phyloP scores from a whole-genome alignment of 2,888 invertebrate species.

The Hemithea aestivaria region DNA sequence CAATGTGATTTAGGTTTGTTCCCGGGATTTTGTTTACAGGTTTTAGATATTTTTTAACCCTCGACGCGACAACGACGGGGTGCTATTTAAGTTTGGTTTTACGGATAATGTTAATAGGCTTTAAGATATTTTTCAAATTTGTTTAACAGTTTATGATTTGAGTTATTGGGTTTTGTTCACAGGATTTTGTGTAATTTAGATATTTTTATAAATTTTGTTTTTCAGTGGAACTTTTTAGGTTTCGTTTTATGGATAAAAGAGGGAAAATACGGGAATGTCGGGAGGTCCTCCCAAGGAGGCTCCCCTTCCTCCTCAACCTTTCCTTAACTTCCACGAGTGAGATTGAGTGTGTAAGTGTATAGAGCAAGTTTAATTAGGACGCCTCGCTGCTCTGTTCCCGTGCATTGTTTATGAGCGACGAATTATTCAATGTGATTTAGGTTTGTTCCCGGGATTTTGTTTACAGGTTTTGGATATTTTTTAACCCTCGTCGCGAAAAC shows the following conservation, averaged over 20 bases:
- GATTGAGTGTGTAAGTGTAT: slow-evolving; percentile 73
- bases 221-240: too few relatives aligned
- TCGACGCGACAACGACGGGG: too few relatives aligned
- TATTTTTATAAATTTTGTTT: too few relatives aligned
- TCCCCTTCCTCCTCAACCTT: slow-evolving; percentile 34
- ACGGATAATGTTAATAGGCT: too few relatives aligned
- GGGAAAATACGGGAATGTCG: slow-evolving; percentile 65
- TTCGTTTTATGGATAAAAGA: too few relatives aligned
- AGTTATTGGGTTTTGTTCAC: too few relatives aligned
- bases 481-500: too few relatives aligned
- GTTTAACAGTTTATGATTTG: too few relatives aligned
- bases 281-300: too few relatives aligned
- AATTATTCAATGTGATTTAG: slow-evolving; percentile 55
- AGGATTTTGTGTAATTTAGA: too few relatives aligned
- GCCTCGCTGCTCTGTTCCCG: slow-evolving; percentile 57
- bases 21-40: slow-evolving; percentile 26
- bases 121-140: too few relatives aligned
- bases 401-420: slow-evolving; percentile 68
- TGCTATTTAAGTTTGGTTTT: too few relatives aligned
- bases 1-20: slow-evolving; percentile 49
- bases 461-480: slow-evolving; percentile 11
- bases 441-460: slow-evolving; percentile 37
- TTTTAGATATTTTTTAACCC: slow-evolving; percentile 12
- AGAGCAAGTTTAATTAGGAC: slow-evolving; percentile 73
- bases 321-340: slow-evolving; percentile 68